phyloP scores from a whole-genome alignment of 1,140 invertebrate species.

The Hyposmocoma kahamanoa region DNA sequence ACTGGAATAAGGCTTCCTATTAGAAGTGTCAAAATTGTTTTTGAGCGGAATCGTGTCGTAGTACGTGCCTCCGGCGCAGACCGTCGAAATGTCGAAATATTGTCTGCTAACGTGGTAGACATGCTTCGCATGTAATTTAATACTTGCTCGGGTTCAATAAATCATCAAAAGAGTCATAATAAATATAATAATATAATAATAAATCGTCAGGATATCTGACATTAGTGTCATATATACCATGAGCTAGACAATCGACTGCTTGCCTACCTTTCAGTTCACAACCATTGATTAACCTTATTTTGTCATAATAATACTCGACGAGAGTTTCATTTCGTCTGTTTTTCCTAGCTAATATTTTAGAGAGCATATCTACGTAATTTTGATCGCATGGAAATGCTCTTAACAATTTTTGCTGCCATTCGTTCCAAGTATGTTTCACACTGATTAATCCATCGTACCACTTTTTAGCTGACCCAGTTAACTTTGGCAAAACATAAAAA shows the following conservation, averaged over 20 bases:
- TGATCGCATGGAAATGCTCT: slow-evolving; percentile 8
- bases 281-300: slow-evolving; percentile 9
- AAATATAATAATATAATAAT: too few relatives aligned
- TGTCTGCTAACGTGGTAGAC: background rate
- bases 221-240: slow-evolving; percentile 9
- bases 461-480: slow-evolving; percentile 7
- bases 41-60: background rate
- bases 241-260: slow-evolving; percentile 8
- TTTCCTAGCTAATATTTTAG: slow-evolving; percentile 9
- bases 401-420: slow-evolving; percentile 9
- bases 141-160: slow-evolving; percentile 1
- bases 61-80: background rate
- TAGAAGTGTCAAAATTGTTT: background rate
- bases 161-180: too few relatives aligned
- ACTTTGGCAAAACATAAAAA: slow-evolving; percentile 6
- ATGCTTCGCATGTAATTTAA: slow-evolving; percentile 9
- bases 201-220: slow-evolving; percentile 3
- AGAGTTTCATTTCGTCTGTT: slow-evolving; percentile 7
- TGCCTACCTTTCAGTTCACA: slow-evolving; percentile 6
- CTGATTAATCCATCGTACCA: slow-evolving; percentile 11
- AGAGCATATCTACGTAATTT: slow-evolving; percentile 9
- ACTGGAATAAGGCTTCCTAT: background rate
- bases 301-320: slow-evolving; percentile 14
- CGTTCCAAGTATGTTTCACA: slow-evolving; percentile 8
- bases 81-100: background rate